Conservation (phyloP, 2,113 vertebrate genomes). For the Anguilla rostrata region DNA sequence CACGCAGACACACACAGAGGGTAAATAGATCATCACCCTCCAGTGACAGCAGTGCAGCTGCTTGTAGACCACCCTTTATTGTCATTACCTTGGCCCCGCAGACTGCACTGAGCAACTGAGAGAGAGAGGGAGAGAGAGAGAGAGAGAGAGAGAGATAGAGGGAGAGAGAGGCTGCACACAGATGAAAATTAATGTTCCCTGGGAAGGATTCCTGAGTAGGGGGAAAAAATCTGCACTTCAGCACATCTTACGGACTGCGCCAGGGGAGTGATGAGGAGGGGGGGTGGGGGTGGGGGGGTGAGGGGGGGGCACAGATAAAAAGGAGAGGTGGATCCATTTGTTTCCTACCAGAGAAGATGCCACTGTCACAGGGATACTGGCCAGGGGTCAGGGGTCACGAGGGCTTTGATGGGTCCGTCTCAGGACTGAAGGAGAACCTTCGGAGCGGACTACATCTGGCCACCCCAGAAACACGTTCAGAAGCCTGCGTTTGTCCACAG, state of each 20-base stretch:
- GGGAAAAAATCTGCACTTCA: conserved; percentile 31
- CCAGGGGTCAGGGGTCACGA: conserved; percentile 11
- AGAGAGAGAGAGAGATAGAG: background rate
- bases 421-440: background rate
- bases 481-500: background rate
- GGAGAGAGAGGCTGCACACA: background rate
- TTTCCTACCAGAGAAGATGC: background rate
- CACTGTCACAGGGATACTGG: conserved; percentile 2
- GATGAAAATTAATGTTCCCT: conserved; percentile 35
- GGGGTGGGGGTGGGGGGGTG: background rate
- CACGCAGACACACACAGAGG: background rate
- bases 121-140: background rate
- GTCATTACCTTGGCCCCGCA: conserved; percentile 7
- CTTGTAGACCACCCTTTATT: background rate
- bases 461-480: background rate
- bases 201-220: conserved; percentile 15
- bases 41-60: conserved; percentile 14
- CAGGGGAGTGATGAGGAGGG: background rate
- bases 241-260: conserved; percentile 11
- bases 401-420: conserved; percentile 17
- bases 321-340: background rate
- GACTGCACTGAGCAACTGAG: background rate
- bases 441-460: background rate
- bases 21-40: background rate
- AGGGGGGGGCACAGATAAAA: background rate